Conservation (phyloP, 2,113 vertebrate species). For the Megaleporinus macrocephalus region DNA sequence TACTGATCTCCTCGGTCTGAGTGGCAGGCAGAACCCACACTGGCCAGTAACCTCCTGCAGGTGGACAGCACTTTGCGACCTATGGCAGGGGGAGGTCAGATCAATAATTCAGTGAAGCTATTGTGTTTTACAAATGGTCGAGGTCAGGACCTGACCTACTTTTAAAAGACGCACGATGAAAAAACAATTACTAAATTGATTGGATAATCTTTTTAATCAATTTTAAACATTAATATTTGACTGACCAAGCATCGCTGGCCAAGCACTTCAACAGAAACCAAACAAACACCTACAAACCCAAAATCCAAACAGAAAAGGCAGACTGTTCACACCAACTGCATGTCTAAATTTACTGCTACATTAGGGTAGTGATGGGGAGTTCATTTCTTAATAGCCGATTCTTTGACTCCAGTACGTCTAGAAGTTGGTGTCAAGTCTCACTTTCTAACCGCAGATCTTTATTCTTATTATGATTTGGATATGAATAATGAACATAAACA, state of each 20-base stretch:
- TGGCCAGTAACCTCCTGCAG: constrained; percentile 86
- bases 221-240: constrained; percentile 3
- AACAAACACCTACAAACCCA: no score
- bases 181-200: constrained; percentile 9
- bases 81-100: constrained; percentile 61
- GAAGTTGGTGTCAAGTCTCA: no score
- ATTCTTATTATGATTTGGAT: no score
- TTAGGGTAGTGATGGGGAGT: no score
- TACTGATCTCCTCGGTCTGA: constrained; percentile 86
- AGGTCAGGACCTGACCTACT: constrained; percentile 56
- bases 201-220: background rate
- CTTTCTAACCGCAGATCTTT: no score
- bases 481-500: no score
- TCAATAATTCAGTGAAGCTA: constrained; percentile 63
- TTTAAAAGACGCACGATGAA: background rate
- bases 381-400: no score
- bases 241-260: background rate
- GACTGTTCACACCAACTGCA: no score
- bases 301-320: no score
- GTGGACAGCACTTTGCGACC: constrained; percentile 83
- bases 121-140: constrained; percentile 65
- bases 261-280: no score
- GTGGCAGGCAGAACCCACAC: constrained; percentile 94
- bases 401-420: no score
- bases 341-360: no score